Conservation (phyloP, 2,797 vertebrate genomes). For the Tokudaia muenninki region DNA sequence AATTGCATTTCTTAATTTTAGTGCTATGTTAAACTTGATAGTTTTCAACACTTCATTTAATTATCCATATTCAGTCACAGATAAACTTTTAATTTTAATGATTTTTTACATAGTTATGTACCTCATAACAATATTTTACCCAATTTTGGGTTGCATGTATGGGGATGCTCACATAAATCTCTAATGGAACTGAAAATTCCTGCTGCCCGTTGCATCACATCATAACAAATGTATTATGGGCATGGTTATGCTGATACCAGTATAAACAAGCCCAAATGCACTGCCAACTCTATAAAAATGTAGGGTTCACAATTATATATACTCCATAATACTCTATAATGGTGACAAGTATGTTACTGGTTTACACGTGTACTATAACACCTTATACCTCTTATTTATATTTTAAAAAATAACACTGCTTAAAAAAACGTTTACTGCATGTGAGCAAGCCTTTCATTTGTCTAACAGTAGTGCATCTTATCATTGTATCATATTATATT, state of each 20-base stretch:
- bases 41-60: slow-evolving; percentile 36
- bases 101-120: not conserved
- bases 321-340: not conserved
- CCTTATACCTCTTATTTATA: not conserved
- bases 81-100: slow-evolving; percentile 1
- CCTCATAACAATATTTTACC: not conserved
- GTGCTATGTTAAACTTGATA: slow-evolving; percentile 1
- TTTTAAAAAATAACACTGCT: not conserved
- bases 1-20: slow-evolving; percentile 40
- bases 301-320: not conserved
- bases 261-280: not conserved
- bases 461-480: not conserved
- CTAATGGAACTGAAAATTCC: not conserved
- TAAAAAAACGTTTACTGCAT: not conserved
- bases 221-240: not conserved
- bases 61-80: slow-evolving; percentile 14
- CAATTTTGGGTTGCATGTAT: not conserved
- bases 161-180: not conserved
- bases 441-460: not conserved
- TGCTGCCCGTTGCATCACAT: not conserved
- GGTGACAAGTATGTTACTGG: not conserved
- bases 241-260: not conserved
- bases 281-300: not conserved
- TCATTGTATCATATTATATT: not conserved
- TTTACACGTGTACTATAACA: not conserved